Conservation (phyloP, 2,888 invertebrate genomes). For the Mactromeris polynyma region DNA sequence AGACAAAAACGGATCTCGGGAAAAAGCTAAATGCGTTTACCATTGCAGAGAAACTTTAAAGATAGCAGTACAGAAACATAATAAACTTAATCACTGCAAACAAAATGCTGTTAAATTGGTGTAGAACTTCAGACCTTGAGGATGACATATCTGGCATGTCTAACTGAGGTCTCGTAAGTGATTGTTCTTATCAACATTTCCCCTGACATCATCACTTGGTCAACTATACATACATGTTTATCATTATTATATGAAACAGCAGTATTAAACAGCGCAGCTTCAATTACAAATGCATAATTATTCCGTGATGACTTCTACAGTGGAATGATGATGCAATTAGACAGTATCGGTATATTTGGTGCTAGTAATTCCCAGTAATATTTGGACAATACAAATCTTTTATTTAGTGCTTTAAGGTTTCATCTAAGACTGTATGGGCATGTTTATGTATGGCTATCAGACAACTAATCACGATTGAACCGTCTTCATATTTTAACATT, state of each 20-base stretch:
- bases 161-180: not conserved
- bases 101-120: not conserved
- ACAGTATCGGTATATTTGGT: too few species aligned
- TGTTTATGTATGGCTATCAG: too few species aligned
- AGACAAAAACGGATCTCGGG: not conserved
- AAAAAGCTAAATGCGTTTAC: not conserved
- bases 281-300: not conserved
- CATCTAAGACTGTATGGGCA: too few species aligned
- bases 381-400: too few species aligned
- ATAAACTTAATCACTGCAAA: not conserved
- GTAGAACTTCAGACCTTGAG: not conserved
- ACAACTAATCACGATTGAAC: too few species aligned
- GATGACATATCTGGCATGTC: not conserved
- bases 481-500: too few species aligned
- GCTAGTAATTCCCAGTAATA: too few species aligned
- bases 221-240: not conserved
- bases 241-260: not conserved
- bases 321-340: too few species aligned
- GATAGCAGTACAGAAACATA: not conserved
- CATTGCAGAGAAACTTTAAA: not conserved
- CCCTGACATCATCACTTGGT: not conserved
- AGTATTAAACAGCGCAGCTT: not conserved
- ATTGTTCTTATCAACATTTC: not conserved
- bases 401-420: too few species aligned
- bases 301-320: too few species aligned